Base-by-base conservation (phyloP, 2,888 invertebrate genomes). In the Philereme transversata region DNA sequence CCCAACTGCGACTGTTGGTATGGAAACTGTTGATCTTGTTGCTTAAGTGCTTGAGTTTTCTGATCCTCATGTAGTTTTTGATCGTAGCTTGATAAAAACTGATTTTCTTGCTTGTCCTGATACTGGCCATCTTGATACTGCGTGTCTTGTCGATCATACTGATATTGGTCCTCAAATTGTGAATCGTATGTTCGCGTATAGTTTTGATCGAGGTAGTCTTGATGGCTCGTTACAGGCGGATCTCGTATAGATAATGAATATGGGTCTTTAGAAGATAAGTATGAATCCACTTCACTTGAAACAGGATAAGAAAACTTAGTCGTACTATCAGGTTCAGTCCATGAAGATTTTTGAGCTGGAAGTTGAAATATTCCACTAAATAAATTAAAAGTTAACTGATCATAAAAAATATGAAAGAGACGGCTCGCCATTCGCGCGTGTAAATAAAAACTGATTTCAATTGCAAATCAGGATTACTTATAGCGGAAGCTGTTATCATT, bases 291-390 rank as follows among this genome's bases (percentile, higher is more conserved):
- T 60, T 84, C 87, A 82, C 81, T 86, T 53, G 82, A 83, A 46
- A 79, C 78, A 64, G 86, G 81, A 74, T 89, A 90, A 47, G 86
- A 84, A 77, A 88, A 88, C 69, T 88, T 86, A 43, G 83, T 74
- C 59, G 79, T 74, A 60, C 77, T 79, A 60, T 91, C 91, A 43
- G 84, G 72, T 75, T 90, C 90, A 68, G 83, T 84, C 90, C 90
- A 91, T 67, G 88, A 74, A 55, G 89, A 73, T 78, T 90, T 90
- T 82, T 90, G 91, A 81, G 88, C 92, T 92, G 91, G 64, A 90
- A 92, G 67, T 71, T 83, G 81, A 73, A 81, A 84, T 55, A 84
- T 75, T 66, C 74, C 71, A 74, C 79, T 82, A 64, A 85, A 83
- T 71, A 85, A 64, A 68, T 76, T 78, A 63, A 73, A 74, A 5